A percentile compares a stretch with the other conserved stretches of the same genome.
Conservation (phyloP, 1,140 invertebrate genomes). For the Drosophila kepulauana region DNA sequence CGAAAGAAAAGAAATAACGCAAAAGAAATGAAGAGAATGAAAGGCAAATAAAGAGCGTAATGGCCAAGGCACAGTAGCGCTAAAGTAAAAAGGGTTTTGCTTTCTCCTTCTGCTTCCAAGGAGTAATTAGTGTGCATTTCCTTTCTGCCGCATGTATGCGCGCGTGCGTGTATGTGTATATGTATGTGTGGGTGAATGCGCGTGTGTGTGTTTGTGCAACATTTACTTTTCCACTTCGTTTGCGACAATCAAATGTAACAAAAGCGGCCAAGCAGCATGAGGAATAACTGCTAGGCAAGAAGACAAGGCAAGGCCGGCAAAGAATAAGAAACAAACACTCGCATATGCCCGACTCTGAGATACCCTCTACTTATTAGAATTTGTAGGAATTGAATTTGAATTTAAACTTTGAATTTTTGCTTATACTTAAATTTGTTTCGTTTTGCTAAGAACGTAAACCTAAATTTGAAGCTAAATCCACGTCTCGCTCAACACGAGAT, state of each 20-base stretch:
- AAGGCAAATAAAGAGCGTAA: constrained; percentile 46
- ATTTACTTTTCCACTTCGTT: constrained; percentile 82
- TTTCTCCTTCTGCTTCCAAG: constrained; percentile 47
- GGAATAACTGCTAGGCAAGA: constrained; percentile 27
- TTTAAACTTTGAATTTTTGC: too few species aligned
- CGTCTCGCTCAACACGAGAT: too few species aligned
- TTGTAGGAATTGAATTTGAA: too few species aligned
- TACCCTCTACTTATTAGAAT: too few species aligned
- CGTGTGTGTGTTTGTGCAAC: constrained; percentile 57
- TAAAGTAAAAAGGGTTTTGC: constrained; percentile 57
- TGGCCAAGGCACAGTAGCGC: constrained; percentile 46
- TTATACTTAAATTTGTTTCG: too few species aligned
- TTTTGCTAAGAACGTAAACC: too few species aligned
- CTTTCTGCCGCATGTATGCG: constrained; percentile 30
- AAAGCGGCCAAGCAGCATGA: constrained; percentile 59
- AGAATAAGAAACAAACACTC: constrained; percentile 3
- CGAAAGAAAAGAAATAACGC: constrained; percentile 21
- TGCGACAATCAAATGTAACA: constrained; percentile 80
- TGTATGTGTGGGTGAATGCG: constrained; percentile 16
- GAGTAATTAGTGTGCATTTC: constrained; percentile 81
- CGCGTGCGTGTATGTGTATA: constrained; percentile 3
- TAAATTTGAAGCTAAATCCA: too few species aligned
- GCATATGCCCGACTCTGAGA: too few species aligned
- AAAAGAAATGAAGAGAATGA: constrained; percentile 39
- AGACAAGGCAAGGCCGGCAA: background rate